phyloP scores from a whole-genome alignment of 2,113 vertebrate genomes.

The Gavialis gangeticus region DNA sequence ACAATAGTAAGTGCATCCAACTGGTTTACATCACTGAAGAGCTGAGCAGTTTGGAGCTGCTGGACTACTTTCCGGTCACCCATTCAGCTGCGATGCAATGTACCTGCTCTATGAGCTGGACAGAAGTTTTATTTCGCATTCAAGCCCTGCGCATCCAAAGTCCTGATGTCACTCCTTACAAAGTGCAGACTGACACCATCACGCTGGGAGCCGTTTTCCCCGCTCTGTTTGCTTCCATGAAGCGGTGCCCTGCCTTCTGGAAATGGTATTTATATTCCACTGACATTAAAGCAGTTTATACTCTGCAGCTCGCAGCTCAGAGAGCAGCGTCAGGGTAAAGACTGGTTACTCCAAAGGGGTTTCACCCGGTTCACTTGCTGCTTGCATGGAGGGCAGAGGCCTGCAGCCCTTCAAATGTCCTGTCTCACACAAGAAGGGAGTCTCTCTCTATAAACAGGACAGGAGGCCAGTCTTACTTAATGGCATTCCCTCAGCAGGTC shows the following conservation, averaged over 20 bases:
- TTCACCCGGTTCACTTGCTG: neutral
- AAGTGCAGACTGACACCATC: neutral
- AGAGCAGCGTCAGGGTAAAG: neutral
- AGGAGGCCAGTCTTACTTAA: neutral
- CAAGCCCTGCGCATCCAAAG: neutral
- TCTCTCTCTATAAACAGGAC: neutral
- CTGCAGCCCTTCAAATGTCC: neutral
- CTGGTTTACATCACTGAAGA: neutral
- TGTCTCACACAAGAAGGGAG: neutral
- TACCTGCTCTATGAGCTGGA: neutral
- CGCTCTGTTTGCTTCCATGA: neutral
- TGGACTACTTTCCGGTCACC: neutral
- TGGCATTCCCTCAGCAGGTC: neutral
- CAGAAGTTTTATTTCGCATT: neutral
- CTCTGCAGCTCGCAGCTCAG: neutral
- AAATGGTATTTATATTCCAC: neutral
- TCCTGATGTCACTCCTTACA: neutral
- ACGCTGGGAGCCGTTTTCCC: neutral
- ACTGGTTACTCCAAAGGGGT: neutral
- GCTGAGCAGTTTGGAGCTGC: neutral
- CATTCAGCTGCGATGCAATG: neutral
- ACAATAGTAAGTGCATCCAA: neutral
- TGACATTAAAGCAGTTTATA: neutral
- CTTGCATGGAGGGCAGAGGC: neutral
- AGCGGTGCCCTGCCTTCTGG: neutral